phyloP scores from a whole-genome alignment of 2,113 vertebrate genomes.

The Corythoichthys intestinalis region DNA sequence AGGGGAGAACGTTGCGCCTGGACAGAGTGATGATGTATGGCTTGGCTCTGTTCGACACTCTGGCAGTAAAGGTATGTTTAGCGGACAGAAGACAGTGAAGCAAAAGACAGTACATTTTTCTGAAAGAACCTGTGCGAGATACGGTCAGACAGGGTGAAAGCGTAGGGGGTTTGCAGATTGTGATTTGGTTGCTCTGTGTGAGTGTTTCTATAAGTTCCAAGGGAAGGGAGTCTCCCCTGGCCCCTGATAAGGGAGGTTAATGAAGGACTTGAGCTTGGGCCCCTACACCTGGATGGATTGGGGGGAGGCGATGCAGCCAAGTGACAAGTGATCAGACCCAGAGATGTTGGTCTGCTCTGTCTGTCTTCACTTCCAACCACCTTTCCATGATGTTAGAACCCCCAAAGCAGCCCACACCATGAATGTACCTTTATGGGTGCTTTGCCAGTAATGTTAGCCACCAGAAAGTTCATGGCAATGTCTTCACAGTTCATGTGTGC shows the following conservation, averaged over 20 bases:
- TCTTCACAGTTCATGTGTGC: constrained; percentile 98
- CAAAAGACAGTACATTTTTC: constrained; percentile 7
- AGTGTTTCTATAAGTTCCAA: constrained; percentile 42
- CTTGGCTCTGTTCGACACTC: constrained; percentile 64
- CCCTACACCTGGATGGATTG: constrained; percentile 59
- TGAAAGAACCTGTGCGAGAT: constrained; percentile 40
- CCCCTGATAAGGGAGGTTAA: constrained; percentile 72
- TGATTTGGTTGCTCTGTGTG: constrained; percentile 54
- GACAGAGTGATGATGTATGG: constrained; percentile 74
- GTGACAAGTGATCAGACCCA: constrained; percentile 69
- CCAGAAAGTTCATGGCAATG: constrained; percentile 98
- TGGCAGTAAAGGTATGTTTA: constrained; percentile 18
- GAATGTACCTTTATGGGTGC: constrained; percentile 91
- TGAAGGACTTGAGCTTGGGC: constrained; percentile 48
- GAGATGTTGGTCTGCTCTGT: constrained; percentile 39
- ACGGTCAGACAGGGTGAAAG: constrained; percentile 13
- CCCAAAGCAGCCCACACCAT: not conserved
- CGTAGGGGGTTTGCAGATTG: constrained; percentile 31
- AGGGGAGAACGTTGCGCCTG: constrained; percentile 63
- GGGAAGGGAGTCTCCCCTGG: constrained; percentile 53
- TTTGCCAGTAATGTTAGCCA: constrained; percentile 96
- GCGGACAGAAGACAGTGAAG: constrained; percentile 8
- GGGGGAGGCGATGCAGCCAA: constrained; percentile 29
- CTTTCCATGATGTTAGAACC: constrained; percentile 10
- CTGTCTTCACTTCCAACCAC: constrained; percentile 36